phyloP scores from a whole-genome alignment of 2,797 vertebrate genomes.

The Acanthiza pusilla region DNA sequence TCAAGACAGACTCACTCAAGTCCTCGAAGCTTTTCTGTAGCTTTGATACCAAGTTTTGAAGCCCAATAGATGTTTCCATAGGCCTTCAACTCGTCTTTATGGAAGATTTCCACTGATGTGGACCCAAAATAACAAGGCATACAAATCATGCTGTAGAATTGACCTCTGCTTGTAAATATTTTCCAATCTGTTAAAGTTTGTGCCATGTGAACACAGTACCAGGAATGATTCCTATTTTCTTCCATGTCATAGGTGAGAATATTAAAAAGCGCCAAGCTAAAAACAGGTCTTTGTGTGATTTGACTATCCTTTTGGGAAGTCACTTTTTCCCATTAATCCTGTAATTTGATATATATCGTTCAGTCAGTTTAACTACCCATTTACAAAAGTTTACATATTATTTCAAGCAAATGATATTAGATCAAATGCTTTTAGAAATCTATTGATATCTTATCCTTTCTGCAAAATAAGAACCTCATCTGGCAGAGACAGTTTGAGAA shows the following conservation, averaged over 20 bases:
- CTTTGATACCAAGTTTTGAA: background rate
- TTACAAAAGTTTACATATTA: background rate
- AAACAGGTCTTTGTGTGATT: background rate
- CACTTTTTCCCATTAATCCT: background rate
- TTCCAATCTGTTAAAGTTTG: background rate
- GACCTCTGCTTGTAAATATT: background rate
- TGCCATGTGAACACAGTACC: background rate
- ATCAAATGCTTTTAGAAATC: background rate
- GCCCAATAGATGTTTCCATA: background rate
- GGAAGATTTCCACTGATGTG: background rate
- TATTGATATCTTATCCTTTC: background rate
- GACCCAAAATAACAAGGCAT: background rate
- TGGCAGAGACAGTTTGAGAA: constrained; percentile 29
- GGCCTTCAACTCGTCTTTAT: background rate
- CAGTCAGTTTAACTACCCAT: background rate
- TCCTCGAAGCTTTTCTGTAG: background rate
- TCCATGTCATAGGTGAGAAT: background rate
- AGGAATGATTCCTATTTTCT: background rate
- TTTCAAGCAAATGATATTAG: background rate
- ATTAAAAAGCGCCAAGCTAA: background rate
- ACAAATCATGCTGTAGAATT: background rate
- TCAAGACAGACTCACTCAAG: background rate
- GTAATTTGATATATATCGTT: background rate
- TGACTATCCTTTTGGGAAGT: background rate
- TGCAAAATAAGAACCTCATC: constrained; percentile 3